phyloP scores from a whole-genome alignment of 2,888 invertebrate species.

The Maniola hyperantus region DNA sequence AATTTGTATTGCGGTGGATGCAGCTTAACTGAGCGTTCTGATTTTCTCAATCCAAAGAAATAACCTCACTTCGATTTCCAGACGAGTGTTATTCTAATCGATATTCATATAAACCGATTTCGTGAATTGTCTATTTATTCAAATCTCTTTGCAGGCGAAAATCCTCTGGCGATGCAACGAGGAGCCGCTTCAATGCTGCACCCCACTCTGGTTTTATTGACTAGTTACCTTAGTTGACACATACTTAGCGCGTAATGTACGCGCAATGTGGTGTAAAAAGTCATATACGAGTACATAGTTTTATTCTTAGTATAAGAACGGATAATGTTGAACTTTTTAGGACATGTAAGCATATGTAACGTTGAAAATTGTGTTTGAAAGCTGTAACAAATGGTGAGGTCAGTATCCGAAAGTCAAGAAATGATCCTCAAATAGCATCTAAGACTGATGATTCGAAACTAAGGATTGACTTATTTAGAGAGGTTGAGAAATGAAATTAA shows the following conservation, averaged over 20 bases:
- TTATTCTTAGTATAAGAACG: constrained; percentile 10
- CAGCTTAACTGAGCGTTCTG: background rate
- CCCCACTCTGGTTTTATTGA: constrained; percentile 61
- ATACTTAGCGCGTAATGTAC: constrained; percentile 64
- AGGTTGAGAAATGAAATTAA: background rate
- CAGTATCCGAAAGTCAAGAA: background rate
- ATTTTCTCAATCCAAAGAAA: constrained; percentile 9
- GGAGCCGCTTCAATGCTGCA: constrained; percentile 58
- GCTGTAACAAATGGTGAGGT: background rate
- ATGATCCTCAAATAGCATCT: background rate
- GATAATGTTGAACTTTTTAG: constrained; percentile 3
- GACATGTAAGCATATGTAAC: background rate
- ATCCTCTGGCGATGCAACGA: constrained; percentile 80
- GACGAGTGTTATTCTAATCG: constrained; percentile 18
- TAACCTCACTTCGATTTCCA: constrained; percentile 1
- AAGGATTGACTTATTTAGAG: background rate
- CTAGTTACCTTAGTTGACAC: constrained; percentile 69
- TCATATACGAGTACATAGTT: constrained; percentile 5
- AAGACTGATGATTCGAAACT: constrained; percentile 5
- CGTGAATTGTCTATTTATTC: constrained; percentile 26
- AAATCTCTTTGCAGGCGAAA: constrained; percentile 66
- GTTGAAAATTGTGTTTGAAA: background rate
- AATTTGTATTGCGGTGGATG: background rate
- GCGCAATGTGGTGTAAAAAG: constrained; percentile 54
- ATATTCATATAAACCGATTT: constrained; percentile 19